Conservation (phyloP, 2,888 invertebrate species). For the Apodemia mormo region DNA sequence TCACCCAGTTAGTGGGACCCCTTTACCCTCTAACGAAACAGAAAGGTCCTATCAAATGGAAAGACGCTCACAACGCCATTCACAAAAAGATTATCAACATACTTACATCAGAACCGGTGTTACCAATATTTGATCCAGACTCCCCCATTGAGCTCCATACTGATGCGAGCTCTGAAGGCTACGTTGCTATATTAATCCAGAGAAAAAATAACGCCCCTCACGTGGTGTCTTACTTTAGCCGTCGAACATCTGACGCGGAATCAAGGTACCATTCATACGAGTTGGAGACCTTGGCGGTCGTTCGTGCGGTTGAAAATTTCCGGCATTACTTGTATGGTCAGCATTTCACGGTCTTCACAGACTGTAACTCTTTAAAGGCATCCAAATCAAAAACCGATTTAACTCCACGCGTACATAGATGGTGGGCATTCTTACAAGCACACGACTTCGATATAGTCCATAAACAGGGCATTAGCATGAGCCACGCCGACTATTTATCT, state of each 20-base stretch:
- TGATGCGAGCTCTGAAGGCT: slow-evolving; percentile 40
- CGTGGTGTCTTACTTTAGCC: slow-evolving; percentile 26
- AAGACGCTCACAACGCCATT: slow-evolving; percentile 22
- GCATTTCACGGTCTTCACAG: slow-evolving; percentile 25
- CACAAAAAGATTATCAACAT: slow-evolving; percentile 26
- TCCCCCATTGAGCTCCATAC: slow-evolving; percentile 36
- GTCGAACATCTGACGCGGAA: slow-evolving; percentile 22
- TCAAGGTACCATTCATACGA: slow-evolving; percentile 23
- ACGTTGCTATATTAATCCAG: slow-evolving; percentile 36
- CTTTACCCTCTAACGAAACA: neutral
- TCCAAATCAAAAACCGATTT: slow-evolving; percentile 36
- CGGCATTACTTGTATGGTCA: slow-evolving; percentile 34
- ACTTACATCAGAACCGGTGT: slow-evolving; percentile 36
- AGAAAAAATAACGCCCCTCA: neutral
- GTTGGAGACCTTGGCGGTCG: slow-evolving; percentile 23
- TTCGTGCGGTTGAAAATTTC: slow-evolving; percentile 33
- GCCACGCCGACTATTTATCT: slow-evolving; percentile 39
- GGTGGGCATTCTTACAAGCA: slow-evolving; percentile 40
- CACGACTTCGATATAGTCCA: slow-evolving; percentile 36
- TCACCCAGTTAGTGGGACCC: neutral
- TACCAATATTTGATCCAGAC: slow-evolving; percentile 38
- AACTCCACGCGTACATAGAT: slow-evolving; percentile 38
- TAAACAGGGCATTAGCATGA: slow-evolving; percentile 34
- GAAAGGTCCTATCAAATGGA: slow-evolving; percentile 17
- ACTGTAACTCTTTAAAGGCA: slow-evolving; percentile 24